phyloP scores from a whole-genome alignment of 2,888 invertebrate genomes.

The Drosophila dives region DNA sequence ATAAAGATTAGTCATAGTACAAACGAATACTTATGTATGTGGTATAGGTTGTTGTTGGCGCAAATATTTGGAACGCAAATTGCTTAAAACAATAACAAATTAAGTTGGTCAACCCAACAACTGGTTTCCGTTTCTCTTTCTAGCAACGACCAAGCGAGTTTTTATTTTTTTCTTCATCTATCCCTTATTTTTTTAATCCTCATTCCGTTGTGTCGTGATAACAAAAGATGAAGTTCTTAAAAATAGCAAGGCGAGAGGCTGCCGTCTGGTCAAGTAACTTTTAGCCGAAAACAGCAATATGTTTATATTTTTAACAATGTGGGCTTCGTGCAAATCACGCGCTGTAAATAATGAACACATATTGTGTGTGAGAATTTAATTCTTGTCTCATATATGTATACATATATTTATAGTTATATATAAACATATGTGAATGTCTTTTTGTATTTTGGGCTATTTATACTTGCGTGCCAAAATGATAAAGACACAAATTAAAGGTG shows the following conservation, averaged over 20 bases:
- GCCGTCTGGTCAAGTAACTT: constrained; percentile 48
- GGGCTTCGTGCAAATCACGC: constrained; percentile 23
- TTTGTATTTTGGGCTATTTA: constrained; percentile 42
- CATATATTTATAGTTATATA: background rate
- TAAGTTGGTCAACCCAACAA: constrained; percentile 55
- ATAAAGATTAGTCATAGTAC: constrained; percentile 62
- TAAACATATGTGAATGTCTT: constrained; percentile 6
- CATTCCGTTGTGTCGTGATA: constrained; percentile 43
- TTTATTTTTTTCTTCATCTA: constrained; percentile 12
- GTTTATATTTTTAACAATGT: constrained; percentile 24
- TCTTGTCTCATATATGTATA: constrained; percentile 11
- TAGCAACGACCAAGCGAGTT: constrained; percentile 36
- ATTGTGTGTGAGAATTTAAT: constrained; percentile 34
- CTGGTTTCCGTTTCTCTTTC: constrained; percentile 66
- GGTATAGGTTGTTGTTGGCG: constrained; percentile 29
- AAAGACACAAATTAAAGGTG: constrained; percentile 47
- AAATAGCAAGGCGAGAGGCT: constrained; percentile 21
- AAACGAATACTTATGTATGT: background rate
- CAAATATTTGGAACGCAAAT: constrained; percentile 62
- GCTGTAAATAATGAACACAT: constrained; percentile 40
- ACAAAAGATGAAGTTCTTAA: constrained; percentile 53
- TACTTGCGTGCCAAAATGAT: constrained; percentile 29
- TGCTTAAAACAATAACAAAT: constrained; percentile 60
- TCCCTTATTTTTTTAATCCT: constrained; percentile 12
- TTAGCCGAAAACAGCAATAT: constrained; percentile 40